Evolutionary conservation across 2,888 invertebrate genomes (phyloP).

Genomic region (Eumerus sabulonum): DNA sequence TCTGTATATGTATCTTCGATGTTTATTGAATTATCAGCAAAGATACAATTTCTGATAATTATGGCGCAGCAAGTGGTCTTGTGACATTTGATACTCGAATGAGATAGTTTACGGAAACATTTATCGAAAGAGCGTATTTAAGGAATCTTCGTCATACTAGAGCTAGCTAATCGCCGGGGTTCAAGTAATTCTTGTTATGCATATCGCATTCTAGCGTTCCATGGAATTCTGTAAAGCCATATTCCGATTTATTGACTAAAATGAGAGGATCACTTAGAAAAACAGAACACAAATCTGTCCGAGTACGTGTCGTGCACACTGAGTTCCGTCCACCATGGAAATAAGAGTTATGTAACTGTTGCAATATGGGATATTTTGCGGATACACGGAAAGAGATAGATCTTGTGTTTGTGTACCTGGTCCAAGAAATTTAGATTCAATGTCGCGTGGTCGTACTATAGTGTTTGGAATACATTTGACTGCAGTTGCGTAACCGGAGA

Average conservation of each 20-base stretch:
- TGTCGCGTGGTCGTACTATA: slow-evolving; percentile 30
- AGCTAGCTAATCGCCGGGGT: too few relatives aligned
- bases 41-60: slow-evolving; percentile 33
- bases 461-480: slow-evolving; percentile 14
- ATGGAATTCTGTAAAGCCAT: too few relatives aligned
- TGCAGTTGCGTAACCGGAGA: slow-evolving; percentile 5
- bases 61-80: slow-evolving; percentile 12
- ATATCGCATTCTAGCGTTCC: too few relatives aligned
- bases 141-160: too few relatives aligned
- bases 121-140: too few relatives aligned
- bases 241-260: too few relatives aligned
- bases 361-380: slow-evolving; percentile 4
- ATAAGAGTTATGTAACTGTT: slow-evolving; percentile 42
- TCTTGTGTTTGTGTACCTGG: slow-evolving; percentile 17
- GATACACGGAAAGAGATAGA: slow-evolving; percentile 10
- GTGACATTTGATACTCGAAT: neutral
- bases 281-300: neutral
- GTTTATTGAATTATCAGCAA: slow-evolving; percentile 26
- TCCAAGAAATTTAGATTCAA: slow-evolving; percentile 28
- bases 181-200: too few relatives aligned
- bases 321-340: slow-evolving; percentile 36
- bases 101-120: too few relatives aligned
- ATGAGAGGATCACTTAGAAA: slow-evolving; percentile 1
- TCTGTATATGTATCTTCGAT: slow-evolving; percentile 8
- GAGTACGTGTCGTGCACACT: slow-evolving; percentile 10